These are phyloP conservation scores for Coenonympha glycerion DNA, from an alignment of 2,888 invertebrate genomes.

Conservation along the genomic window DNA sequence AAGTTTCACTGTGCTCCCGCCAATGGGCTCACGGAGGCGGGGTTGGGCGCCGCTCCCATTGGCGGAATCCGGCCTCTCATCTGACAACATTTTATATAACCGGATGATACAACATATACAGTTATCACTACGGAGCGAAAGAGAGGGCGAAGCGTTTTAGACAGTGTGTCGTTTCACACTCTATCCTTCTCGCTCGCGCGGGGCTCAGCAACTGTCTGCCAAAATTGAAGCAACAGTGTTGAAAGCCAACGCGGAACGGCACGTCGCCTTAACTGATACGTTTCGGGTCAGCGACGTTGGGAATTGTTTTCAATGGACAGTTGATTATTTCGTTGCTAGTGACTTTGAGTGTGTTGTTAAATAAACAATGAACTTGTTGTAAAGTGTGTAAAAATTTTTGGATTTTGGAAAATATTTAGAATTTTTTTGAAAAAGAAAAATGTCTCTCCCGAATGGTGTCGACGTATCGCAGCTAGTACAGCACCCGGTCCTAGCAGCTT, in stretches of 20 bases:
- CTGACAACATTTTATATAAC: slow-evolving; percentile 75
- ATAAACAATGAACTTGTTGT: slow-evolving; percentile 18
- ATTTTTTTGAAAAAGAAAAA: slow-evolving; percentile 68
- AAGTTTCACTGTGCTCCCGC: slow-evolving; percentile 61
- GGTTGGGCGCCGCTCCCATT: slow-evolving; percentile 43
- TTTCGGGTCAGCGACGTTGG: slow-evolving; percentile 23
- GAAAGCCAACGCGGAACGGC: slow-evolving; percentile 48
- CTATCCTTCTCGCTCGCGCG: slow-evolving; percentile 47
- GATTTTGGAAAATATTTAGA: slow-evolving; percentile 22
- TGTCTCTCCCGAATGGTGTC: slow-evolving; percentile 90
- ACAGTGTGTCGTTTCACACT: slow-evolving; percentile 68
- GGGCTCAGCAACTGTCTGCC: slow-evolving; percentile 54
- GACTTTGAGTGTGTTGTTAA: slow-evolving; percentile 13
- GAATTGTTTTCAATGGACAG: slow-evolving; percentile 18
- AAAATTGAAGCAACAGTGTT: slow-evolving; percentile 72
- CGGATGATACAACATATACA: slow-evolving; percentile 76
- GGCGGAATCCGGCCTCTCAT: slow-evolving; percentile 49
- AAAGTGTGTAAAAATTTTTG: slow-evolving; percentile 17
- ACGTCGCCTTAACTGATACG: slow-evolving; percentile 49
- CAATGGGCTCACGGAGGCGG: slow-evolving; percentile 60
- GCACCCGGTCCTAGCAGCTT: slow-evolving; percentile 86
- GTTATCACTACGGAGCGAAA: slow-evolving; percentile 64
- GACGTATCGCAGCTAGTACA: slow-evolving; percentile 91
- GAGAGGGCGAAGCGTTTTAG: slow-evolving; percentile 52
- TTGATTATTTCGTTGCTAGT: neutral